These are phyloP conservation scores for Apeira syringaria DNA, from an alignment of 2,888 invertebrate genomes.

Conservation along the genomic window DNA sequence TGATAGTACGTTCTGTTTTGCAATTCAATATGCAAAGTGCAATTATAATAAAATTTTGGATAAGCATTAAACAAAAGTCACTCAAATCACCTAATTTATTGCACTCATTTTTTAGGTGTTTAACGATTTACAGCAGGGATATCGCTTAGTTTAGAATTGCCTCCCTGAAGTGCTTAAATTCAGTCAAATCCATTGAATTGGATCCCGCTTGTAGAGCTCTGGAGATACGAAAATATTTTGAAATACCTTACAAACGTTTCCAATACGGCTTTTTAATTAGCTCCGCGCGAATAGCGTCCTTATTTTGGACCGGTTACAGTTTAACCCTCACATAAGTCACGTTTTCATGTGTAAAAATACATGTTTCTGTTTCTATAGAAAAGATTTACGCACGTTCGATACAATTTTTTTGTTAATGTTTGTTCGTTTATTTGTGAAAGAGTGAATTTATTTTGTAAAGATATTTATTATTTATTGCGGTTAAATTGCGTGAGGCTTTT, in stretches of 20 bases:
- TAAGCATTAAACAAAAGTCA: no score
- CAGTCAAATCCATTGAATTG: constrained; percentile 27
- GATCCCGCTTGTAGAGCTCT: constrained; percentile 16
- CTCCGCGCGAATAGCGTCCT: constrained; percentile 4
- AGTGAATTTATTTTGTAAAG: constrained; percentile 14
- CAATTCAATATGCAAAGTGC: no score
- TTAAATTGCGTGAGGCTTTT: constrained; percentile 10
- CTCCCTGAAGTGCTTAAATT: constrained; percentile 19
- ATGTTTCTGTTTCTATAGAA: constrained; percentile 16
- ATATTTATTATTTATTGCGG: constrained; percentile 16
- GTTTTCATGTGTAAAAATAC: constrained; percentile 2
- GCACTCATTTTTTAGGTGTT: no score
- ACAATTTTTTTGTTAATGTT: constrained; percentile 17
- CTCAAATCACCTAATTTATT: no score
- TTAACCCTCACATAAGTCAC: background rate
- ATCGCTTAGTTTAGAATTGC: background rate
- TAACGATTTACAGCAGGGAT: no score
- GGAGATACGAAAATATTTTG: constrained; percentile 26
- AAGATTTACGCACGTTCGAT: constrained; percentile 22
- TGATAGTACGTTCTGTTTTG: no score
- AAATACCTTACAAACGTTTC: constrained; percentile 6
- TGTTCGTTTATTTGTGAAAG: constrained; percentile 1
- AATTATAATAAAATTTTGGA: no score
- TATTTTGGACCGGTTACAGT: constrained; percentile 3
- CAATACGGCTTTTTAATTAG: constrained; percentile 11